A percentile compares a stretch with the other conserved stretches of the same genome.
Conservation (phyloP, 1,140 invertebrate genomes). For the Drosophila willistoni region DNA sequence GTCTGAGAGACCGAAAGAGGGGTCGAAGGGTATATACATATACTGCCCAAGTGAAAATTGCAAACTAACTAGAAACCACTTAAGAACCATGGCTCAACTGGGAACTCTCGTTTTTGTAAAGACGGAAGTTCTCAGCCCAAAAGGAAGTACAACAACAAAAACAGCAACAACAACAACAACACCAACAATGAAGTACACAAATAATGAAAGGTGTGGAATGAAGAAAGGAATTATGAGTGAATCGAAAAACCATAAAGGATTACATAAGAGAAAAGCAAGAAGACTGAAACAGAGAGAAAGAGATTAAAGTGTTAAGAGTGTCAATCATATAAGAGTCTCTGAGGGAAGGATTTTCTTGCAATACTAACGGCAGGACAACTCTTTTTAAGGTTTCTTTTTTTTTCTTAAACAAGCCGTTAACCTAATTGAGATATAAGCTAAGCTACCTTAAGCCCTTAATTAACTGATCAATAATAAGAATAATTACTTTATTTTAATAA, state of each 20-base stretch:
- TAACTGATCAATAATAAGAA: too few relatives aligned
- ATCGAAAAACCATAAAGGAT: neutral
- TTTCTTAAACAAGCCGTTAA: too few relatives aligned
- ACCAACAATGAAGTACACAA: neutral
- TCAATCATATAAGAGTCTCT: neutral
- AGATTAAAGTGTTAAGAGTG: constrained; percentile 2
- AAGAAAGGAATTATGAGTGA: constrained; percentile 33
- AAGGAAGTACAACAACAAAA: constrained; percentile 7
- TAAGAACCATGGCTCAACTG: constrained; percentile 66
- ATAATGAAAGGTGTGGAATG: constrained; percentile 6
- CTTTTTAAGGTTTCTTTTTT: too few relatives aligned
- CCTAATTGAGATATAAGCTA: too few relatives aligned
- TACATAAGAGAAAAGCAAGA: neutral
- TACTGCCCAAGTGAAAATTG: constrained; percentile 71
- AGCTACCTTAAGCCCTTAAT: too few relatives aligned
- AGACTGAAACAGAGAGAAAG: neutral
- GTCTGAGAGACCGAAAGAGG: neutral
- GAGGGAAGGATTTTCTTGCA: neutral
- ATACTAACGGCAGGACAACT: too few relatives aligned
- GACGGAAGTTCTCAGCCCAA: constrained; percentile 38
- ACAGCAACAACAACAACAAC: constrained; percentile 1
- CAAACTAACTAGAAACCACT: constrained; percentile 78
- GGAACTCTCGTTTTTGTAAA: constrained; percentile 50
- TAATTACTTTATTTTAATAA: too few relatives aligned
- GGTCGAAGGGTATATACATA: too few relatives aligned